Percentiles rank a stretch among this genome's conserved stretches.
Conservation (phyloP, 1,140 invertebrate species). For the Bombus sibiricus region DNA sequence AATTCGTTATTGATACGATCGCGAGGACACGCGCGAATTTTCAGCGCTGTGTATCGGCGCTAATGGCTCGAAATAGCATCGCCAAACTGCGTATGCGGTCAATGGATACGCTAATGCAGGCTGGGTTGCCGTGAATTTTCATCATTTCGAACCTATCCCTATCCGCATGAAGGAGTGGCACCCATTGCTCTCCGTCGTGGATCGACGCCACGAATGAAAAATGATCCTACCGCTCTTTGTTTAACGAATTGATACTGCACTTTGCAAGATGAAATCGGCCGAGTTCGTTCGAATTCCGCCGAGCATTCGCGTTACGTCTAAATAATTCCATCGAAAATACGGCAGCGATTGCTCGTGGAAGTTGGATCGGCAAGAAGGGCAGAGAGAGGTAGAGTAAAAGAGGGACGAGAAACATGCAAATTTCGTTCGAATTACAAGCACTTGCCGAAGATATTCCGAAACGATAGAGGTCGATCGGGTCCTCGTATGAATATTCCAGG, state of each 20-base stretch:
- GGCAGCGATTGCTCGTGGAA: neutral
- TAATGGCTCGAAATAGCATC: conserved; percentile 36
- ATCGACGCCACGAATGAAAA: conserved; percentile 18
- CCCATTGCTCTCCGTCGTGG: conserved; percentile 14
- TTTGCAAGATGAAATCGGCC: conserved; percentile 30
- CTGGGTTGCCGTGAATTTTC: conserved; percentile 36
- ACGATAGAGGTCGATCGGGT: neutral
- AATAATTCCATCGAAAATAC: conserved; percentile 10
- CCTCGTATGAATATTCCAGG: conserved; percentile 33
- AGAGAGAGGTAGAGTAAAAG: neutral
- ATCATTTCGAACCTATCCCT: neutral
- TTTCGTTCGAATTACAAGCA: conserved; percentile 2
- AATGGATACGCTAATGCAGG: conserved; percentile 33
- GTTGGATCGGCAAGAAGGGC: too few relatives aligned
- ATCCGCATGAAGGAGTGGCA: conserved; percentile 9
- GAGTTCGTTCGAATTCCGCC: neutral
- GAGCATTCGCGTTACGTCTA: neutral
- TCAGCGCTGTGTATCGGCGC: neutral
- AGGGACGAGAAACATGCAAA: conserved; percentile 16
- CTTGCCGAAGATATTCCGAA: conserved; percentile 11
- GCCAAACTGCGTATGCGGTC: conserved; percentile 12
- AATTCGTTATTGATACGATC: conserved; percentile 41
- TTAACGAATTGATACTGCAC: conserved; percentile 43
- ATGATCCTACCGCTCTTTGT: conserved; percentile 16
- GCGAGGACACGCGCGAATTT: neutral